Conservation (phyloP, 2,113 vertebrate genomes). For the Ptyas mucosa region DNA sequence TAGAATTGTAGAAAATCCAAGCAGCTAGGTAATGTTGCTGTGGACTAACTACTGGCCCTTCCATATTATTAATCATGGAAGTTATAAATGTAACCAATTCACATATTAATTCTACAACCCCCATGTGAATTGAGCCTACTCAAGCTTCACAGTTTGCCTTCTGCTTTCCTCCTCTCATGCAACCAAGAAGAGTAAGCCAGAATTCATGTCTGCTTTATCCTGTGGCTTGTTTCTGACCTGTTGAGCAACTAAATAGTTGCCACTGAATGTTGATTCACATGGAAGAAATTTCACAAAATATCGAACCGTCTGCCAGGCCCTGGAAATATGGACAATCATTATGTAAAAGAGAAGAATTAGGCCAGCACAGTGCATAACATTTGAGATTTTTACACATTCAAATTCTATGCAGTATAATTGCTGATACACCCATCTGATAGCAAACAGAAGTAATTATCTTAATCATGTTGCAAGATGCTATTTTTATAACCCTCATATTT, state of each 20-base stretch:
- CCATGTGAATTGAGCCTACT: background rate
- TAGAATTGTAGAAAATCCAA: background rate
- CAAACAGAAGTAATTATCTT: background rate
- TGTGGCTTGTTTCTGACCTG: background rate
- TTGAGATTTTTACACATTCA: background rate
- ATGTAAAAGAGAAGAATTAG: background rate
- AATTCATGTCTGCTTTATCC: background rate
- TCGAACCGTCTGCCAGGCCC: too few relatives aligned
- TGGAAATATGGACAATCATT: background rate
- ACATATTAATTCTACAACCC: background rate
- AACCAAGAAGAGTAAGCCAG: background rate
- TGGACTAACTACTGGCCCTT: background rate
- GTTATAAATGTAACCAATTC: background rate
- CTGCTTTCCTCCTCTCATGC: background rate
- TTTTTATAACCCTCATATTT: background rate
- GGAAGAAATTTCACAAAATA: background rate
- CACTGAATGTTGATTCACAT: background rate
- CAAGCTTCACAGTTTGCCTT: background rate
- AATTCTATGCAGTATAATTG: constrained; percentile 23
- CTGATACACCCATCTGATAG: background rate
- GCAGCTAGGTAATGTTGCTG: background rate
- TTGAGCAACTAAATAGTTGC: background rate
- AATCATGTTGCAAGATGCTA: background rate
- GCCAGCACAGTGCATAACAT: background rate
- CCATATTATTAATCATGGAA: background rate